phyloP scores from a whole-genome alignment of 2,113 vertebrate genomes.

The Dinomys branickii region DNA sequence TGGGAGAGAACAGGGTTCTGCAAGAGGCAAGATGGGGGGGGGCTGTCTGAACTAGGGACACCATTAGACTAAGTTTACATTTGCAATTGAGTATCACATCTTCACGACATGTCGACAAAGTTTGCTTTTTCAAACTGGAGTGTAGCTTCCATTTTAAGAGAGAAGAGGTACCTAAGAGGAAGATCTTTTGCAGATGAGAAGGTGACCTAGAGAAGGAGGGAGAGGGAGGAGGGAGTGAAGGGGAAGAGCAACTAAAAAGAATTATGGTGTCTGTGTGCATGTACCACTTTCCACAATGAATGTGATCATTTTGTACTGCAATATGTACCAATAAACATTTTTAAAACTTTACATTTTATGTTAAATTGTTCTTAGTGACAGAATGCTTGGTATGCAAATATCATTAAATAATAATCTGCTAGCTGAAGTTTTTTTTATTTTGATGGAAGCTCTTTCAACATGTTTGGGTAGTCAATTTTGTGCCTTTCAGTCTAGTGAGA shows the following conservation, averaged over 20 bases:
- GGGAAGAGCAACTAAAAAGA: neutral
- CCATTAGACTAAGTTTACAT: neutral
- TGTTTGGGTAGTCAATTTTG: slow-evolving; percentile 10
- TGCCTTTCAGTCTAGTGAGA: neutral
- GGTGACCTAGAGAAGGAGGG: neutral
- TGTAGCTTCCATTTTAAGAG: neutral
- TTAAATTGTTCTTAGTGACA: neutral
- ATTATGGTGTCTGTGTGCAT: neutral
- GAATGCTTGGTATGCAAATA: neutral
- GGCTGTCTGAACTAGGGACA: neutral
- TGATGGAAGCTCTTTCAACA: slow-evolving; percentile 1
- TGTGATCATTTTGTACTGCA: neutral
- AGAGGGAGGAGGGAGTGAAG: neutral
- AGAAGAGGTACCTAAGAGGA: neutral
- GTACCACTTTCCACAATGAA: neutral
- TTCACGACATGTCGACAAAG: neutral
- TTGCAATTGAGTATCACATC: neutral
- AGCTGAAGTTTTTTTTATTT: slow-evolving; percentile 11
- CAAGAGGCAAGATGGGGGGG: neutral
- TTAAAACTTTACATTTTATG: neutral
- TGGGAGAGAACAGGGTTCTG: neutral
- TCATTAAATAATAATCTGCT: neutral
- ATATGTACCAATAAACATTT: neutral
- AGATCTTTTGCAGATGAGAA: neutral
- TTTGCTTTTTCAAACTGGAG: slow-evolving; percentile 48